A percentile compares a stretch with the other conserved stretches of the same genome.
Evolutionary conservation across 2,113 vertebrate genomes (phyloP).

Genomic region (Xiphias gladius): DNA sequence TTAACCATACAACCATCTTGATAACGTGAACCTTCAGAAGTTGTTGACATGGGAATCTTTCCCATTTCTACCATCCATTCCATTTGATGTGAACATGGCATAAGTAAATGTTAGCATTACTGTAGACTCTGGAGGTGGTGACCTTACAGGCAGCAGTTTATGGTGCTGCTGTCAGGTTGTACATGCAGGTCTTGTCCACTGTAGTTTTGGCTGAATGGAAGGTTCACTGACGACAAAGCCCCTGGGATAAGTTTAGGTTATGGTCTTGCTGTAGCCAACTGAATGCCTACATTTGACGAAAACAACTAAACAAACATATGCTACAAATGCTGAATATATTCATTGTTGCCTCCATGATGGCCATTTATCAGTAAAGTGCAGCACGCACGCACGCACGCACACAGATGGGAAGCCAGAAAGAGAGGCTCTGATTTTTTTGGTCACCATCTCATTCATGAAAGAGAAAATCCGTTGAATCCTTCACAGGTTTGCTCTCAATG

Average conservation of each 20-base stretch:
- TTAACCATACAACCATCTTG: background rate
- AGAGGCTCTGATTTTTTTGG: constrained; percentile 61
- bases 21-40: background rate
- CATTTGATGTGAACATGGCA: no score
- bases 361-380: constrained; percentile 70
- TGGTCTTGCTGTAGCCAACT: constrained; percentile 33
- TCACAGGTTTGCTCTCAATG: constrained; percentile 31
- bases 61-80: background rate
- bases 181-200: background rate
- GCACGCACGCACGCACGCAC: background rate
- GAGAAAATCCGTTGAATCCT: constrained; percentile 60
- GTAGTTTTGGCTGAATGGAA: constrained; percentile 1
- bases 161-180: background rate
- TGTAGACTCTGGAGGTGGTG: background rate
- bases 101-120: background rate
- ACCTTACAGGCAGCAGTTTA: background rate
- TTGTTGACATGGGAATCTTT: background rate
- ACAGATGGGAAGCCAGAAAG: constrained; percentile 40
- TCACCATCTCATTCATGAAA: constrained; percentile 62
- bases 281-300: constrained; percentile 40
- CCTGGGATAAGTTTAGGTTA: constrained; percentile 27
- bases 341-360: constrained; percentile 67
- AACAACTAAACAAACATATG: constrained; percentile 63
- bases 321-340: constrained; percentile 62
- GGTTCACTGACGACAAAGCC: constrained; percentile 9